Conservation (phyloP, 2,113 vertebrate species). For the Peromyscus maniculatus region DNA sequence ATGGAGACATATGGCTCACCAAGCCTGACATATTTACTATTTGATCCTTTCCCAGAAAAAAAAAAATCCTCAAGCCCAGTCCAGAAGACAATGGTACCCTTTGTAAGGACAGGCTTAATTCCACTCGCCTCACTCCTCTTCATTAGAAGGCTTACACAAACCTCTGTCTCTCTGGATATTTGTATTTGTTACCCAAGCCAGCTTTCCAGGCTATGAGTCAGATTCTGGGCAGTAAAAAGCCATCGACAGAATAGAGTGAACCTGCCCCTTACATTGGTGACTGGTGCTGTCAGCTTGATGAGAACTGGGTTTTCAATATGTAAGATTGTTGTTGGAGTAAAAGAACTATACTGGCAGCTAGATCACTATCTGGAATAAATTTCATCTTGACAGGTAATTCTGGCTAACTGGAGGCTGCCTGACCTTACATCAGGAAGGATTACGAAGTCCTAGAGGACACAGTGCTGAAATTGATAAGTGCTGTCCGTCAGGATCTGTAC, state of each 20-base stretch:
- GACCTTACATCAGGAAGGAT: neutral
- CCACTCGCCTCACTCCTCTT: neutral
- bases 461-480: neutral
- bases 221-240: neutral
- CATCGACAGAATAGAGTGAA: neutral
- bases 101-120: neutral
- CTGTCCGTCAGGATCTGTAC: neutral
- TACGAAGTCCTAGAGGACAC: neutral
- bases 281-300: neutral
- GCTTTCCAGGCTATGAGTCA: neutral
- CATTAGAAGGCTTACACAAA: slow-evolving; percentile 2
- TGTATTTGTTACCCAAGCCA: neutral
- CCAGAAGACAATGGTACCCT: slow-evolving; percentile 17
- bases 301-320: neutral
- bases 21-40: neutral
- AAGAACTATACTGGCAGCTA: slow-evolving; percentile 26
- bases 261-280: neutral
- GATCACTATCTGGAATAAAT: neutral
- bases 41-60: neutral
- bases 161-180: neutral
- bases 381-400: slow-evolving; percentile 27
- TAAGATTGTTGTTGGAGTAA: slow-evolving; percentile 33
- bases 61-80: neutral
- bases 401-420: slow-evolving; percentile 8
- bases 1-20: neutral